phyloP scores from a whole-genome alignment of 2,888 invertebrate species.

The Latrodectus elegans region DNA sequence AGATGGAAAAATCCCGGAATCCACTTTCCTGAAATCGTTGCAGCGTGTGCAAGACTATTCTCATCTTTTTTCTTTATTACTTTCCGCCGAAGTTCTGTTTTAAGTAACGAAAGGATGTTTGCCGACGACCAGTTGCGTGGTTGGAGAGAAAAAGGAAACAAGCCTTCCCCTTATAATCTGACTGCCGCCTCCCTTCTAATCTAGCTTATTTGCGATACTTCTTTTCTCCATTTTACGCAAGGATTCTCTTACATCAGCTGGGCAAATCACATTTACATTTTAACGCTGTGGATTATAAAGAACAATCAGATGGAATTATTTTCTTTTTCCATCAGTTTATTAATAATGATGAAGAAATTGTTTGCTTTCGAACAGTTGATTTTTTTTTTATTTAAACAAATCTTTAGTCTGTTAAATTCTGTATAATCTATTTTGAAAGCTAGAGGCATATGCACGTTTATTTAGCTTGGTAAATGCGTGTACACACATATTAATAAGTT shows the following conservation, averaged over 20 bases:
- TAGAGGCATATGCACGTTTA: no score
- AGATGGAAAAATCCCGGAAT: conserved; percentile 42
- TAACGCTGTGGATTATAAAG: no score
- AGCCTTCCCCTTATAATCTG: background rate
- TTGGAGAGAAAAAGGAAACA: background rate
- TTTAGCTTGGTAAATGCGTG: no score
- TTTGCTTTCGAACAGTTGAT: no score
- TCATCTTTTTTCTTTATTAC: conserved; percentile 8
- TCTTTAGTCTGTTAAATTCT: no score
- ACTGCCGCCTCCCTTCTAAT: background rate
- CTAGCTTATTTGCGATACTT: background rate
- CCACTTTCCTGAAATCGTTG: conserved; percentile 42
- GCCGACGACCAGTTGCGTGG: conserved; percentile 22
- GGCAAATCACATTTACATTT: no score
- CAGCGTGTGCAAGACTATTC: conserved; percentile 43
- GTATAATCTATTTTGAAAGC: no score
- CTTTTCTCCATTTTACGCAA: background rate
- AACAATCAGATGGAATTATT: no score
- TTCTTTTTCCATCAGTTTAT: no score
- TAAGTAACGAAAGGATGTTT: conserved; percentile 28
- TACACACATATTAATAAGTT: no score
- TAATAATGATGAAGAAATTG: no score
- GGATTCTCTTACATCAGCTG: background rate
- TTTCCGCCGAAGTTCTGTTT: conserved; percentile 14
- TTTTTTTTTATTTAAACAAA: no score